A percentile compares a stretch with the other conserved stretches of the same genome.
These are phyloP conservation scores for Oxycera nigricornis DNA, from an alignment of 2,888 invertebrate genomes.

Conservation along the genomic window DNA sequence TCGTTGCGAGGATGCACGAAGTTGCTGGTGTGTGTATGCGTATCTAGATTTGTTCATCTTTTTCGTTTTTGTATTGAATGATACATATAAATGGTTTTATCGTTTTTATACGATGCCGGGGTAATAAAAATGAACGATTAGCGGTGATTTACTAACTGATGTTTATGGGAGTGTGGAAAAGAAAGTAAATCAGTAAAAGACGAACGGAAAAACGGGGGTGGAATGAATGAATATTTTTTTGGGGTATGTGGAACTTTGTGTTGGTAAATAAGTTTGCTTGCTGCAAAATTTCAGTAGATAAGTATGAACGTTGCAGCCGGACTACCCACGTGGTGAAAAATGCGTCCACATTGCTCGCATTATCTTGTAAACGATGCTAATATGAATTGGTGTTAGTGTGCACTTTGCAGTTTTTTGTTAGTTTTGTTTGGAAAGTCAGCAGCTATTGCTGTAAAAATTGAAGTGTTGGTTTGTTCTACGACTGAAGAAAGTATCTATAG, in stretches of 20 bases:
- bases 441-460: background rate
- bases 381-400: background rate
- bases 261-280: background rate
- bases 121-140: conserved; percentile 37
- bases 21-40: background rate
- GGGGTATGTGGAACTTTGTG: background rate
- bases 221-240: background rate
- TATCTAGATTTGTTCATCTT: background rate
- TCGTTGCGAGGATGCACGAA: background rate
- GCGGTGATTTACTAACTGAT: conserved; percentile 25
- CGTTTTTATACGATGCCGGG: conserved; percentile 36
- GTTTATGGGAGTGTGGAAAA: background rate
- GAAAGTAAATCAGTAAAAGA: background rate
- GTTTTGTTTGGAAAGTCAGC: background rate
- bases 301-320: background rate
- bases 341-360: background rate
- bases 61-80: background rate
- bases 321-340: background rate
- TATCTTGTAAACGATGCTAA: background rate
- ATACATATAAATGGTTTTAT: background rate
- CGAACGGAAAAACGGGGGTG: no score
- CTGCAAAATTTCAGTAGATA: background rate
- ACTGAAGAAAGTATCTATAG: no score
- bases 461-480: no score
- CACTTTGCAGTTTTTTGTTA: background rate